A percentile compares a stretch with the other conserved stretches of the same genome.
Evolutionary conservation across 1,140 invertebrate species (phyloP).

Genomic region (Nylanderia fulva): DNA sequence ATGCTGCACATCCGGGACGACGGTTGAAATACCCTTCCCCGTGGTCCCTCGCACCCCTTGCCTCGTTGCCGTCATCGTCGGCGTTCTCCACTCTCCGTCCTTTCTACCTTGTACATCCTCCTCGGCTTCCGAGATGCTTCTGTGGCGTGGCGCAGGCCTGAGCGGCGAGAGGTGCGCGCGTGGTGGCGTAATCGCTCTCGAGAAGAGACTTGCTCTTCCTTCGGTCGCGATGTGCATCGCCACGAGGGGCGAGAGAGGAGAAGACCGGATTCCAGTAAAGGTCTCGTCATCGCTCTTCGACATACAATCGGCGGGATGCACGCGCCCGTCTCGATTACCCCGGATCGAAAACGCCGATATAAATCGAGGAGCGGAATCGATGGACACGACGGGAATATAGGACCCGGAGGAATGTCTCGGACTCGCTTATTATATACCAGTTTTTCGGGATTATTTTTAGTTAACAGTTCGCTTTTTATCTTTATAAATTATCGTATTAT

Average conservation of each 20-base stretch:
- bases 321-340: constrained; percentile 28
- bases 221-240: constrained; percentile 26
- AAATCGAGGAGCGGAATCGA: neutral
- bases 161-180: constrained; percentile 21
- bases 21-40: constrained; percentile 55
- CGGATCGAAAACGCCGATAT: constrained; percentile 27
- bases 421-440: too few relatives aligned
- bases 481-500: neutral
- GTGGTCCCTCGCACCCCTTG: constrained; percentile 6
- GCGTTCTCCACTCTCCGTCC: constrained; percentile 34
- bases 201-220: constrained; percentile 45
- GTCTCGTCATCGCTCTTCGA: constrained; percentile 43
- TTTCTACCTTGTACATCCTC: constrained; percentile 53
- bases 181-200: constrained; percentile 52
- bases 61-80: constrained; percentile 47
- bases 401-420: neutral
- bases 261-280: constrained; percentile 50
- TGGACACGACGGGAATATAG: neutral
- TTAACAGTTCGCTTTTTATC: neutral
- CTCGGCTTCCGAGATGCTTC: constrained; percentile 48
- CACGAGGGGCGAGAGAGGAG: neutral
- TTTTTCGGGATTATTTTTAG: neutral
- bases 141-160: constrained; percentile 13
- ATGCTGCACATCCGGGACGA: constrained; percentile 75
- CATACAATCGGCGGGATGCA: constrained; percentile 45